phyloP scores from a whole-genome alignment of 2,888 invertebrate genomes.

The Hemithea aestivaria region DNA sequence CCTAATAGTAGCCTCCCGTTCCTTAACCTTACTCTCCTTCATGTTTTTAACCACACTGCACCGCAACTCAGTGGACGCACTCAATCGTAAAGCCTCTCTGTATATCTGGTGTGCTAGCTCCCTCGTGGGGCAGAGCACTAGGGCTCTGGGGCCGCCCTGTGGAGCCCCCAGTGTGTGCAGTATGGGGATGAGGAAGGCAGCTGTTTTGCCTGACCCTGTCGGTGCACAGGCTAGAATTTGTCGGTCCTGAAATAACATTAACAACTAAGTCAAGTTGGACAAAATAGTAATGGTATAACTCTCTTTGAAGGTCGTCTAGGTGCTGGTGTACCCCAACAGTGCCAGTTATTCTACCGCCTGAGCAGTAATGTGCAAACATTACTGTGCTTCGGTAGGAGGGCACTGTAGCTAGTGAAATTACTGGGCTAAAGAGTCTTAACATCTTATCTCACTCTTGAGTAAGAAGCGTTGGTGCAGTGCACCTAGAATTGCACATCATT shows the following conservation, averaged over 20 bases:
- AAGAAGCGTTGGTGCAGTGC: too few relatives aligned
- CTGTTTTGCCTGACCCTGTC: constrained; percentile 98
- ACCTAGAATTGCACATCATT: too few relatives aligned
- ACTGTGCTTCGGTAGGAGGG: too few relatives aligned
- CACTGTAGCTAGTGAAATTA: too few relatives aligned
- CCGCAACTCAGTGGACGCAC: constrained; percentile 85
- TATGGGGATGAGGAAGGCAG: constrained; percentile 94
- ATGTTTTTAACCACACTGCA: constrained; percentile 90
- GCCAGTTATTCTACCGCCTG: too few relatives aligned
- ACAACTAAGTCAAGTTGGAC: too few relatives aligned
- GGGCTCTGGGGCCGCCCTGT: constrained; percentile 88
- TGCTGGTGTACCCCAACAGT: too few relatives aligned
- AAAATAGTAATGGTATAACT: too few relatives aligned
- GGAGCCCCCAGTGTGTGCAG: constrained; percentile 85
- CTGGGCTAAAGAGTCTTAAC: too few relatives aligned
- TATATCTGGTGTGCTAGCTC: constrained; percentile 96
- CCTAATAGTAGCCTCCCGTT: constrained; percentile 84
- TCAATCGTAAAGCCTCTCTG: constrained; percentile 86
- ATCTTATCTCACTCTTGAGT: too few relatives aligned
- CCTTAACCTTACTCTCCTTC: constrained; percentile 84
- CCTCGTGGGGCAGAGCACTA: constrained; percentile 94
- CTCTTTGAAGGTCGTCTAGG: too few relatives aligned
- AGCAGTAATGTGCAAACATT: too few relatives aligned
- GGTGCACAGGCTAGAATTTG: constrained; percentile 97
- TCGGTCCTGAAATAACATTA: constrained; percentile 82